Base-by-base conservation (phyloP, 2,113 vertebrate species). In the Tupaia tana region DNA sequence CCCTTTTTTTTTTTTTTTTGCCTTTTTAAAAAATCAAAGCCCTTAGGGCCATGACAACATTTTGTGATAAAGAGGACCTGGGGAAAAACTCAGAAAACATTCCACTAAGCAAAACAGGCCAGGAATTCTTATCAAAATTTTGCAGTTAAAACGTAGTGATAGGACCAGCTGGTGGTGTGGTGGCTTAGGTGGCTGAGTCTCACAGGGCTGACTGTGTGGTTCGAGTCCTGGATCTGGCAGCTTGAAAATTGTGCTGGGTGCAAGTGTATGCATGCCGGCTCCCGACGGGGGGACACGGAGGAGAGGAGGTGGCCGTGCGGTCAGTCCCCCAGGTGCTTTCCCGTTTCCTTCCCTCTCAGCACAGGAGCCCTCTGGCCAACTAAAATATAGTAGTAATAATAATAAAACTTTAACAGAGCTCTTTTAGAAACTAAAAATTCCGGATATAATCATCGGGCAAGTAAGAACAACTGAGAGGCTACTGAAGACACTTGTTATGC, bases 51-150 rank as follows among this genome's bases (percentile, higher is more conserved):
- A 16, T 3, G 20, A 59, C 19, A 64, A n/a, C 9, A 8, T 63
- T 82, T 56, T 8, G 20, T 15, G 12, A 67, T 13, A 19, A 31
- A 73, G 14, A 0, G 3, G 10, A 34, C 20, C 8, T 3, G 0
- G 2, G 1, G 34, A 22, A 77, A 66, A 31, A 13, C 54, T 79
- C 34, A n/a, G 0, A 74, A 12, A 13, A 1, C 24, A 9, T 11
- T n/a, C 34, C 15, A 14, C 11, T 9, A 63, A 27, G 22, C 24
- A 79, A 77, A 90, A 31, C 0, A 4, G 52, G 59, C 52, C 52
- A 56, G 31, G 64, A 43, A 27, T 1, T 69, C 43, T 20, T 43
- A 66, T 12, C 64, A n/a, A n/a, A 84, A 52, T 7, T 29, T 56
- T 25, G n/a, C 22, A 81, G 66, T 71, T 43, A 59, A 81, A 66